phyloP scores from a whole-genome alignment of 2,113 vertebrate genomes.

The Cervus canadensis region DNA sequence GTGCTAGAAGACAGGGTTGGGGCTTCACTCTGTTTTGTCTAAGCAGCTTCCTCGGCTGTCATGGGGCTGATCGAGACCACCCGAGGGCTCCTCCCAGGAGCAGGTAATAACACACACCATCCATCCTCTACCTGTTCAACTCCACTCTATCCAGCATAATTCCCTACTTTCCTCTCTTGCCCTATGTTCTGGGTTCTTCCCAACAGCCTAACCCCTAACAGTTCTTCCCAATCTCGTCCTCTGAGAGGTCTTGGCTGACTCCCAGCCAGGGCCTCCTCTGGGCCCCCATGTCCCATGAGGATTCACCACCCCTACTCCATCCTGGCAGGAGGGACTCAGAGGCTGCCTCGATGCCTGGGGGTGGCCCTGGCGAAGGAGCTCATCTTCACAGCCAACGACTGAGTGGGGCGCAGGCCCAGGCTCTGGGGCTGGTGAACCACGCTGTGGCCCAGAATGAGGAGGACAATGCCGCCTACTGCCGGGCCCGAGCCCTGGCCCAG shows the following conservation, averaged over 20 bases:
- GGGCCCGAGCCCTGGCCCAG: constrained; percentile 86
- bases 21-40: constrained; percentile 27
- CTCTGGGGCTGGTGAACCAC: constrained; percentile 92
- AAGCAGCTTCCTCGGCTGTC: constrained; percentile 89
- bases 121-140: background rate
- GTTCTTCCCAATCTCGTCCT: background rate
- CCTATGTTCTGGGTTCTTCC: background rate
- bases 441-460: constrained; percentile 86
- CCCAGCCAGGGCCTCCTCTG: background rate
- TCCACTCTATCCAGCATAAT: background rate
- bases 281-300: too few relatives aligned
- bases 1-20: background rate
- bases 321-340: constrained; percentile 91
- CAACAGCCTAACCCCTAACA: background rate
- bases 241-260: background rate
- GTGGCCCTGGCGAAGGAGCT: constrained; percentile 92
- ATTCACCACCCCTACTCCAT: background rate
- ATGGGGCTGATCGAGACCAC: constrained; percentile 97
- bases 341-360: constrained; percentile 91
- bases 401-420: constrained; percentile 84
- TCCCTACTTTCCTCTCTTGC: background rate
- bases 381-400: constrained; percentile 92
- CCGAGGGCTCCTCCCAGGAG: constrained; percentile 94
- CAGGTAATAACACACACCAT: constrained; percentile 83
- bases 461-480: constrained; percentile 89